These are phyloP conservation scores for Eidolon dupreanum DNA, from an alignment of 2,797 vertebrate genomes.

Conservation along the genomic window DNA sequence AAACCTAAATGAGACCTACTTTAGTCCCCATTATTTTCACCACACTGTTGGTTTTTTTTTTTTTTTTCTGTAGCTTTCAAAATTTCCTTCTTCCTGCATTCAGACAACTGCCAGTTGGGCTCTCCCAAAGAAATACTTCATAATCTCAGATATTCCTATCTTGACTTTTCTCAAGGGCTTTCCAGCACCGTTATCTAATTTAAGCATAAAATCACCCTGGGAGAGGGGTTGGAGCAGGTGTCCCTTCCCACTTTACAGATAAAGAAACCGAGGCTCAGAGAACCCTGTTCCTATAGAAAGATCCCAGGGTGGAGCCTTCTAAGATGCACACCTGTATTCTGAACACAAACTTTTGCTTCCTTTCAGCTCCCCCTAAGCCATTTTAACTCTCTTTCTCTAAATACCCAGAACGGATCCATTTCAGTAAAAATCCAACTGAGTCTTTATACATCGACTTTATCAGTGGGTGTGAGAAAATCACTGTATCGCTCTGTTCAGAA, in stretches of 20 bases:
- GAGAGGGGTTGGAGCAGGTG: background rate
- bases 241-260: background rate
- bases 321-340: background rate
- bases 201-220: background rate
- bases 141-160: background rate
- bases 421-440: constrained; percentile 60
- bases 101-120: background rate
- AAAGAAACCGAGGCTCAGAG: background rate
- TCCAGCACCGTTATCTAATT: background rate
- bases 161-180: constrained; percentile 14
- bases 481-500: constrained; percentile 8
- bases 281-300: background rate
- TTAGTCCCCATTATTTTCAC: background rate
- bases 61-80: background rate
- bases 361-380: background rate
- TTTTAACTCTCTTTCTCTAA: constrained; percentile 8
- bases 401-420: constrained; percentile 44
- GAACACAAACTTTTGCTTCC: background rate
- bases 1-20: constrained; percentile 50
- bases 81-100: background rate
- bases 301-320: background rate
- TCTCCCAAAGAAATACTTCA: background rate
- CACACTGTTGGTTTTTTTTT: background rate
- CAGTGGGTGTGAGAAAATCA: constrained; percentile 21
- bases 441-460: constrained; percentile 58